A percentile compares a stretch with the other conserved stretches of the same genome.
Conservation (phyloP, 2,797 vertebrate genomes). For the Sebastes hubbsi region DNA sequence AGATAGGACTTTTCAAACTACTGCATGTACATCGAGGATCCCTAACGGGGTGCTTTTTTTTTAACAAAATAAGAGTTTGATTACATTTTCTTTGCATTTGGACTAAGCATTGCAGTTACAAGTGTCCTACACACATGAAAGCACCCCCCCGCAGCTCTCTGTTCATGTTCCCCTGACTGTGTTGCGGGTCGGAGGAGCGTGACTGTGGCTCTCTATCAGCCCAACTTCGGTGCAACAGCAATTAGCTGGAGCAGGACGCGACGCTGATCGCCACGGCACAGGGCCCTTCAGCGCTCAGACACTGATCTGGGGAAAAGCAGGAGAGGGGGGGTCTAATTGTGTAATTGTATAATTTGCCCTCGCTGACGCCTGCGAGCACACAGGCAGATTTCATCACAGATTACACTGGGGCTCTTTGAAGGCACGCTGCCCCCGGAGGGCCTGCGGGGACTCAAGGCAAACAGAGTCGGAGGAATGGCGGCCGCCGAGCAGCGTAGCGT, state of each 20-base stretch:
- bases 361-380: conserved; percentile 79
- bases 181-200: conserved; percentile 26
- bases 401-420: conserved; percentile 83
- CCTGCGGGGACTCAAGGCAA: conserved; percentile 61
- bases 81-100: conserved; percentile 1
- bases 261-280: not conserved
- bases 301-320: conserved; percentile 56
- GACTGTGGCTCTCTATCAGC: conserved; percentile 27
- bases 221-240: conserved; percentile 12
- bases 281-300: conserved; percentile 42
- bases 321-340: conserved; percentile 71
- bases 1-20: not conserved
- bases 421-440: conserved; percentile 65
- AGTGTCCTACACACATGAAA: not conserved
- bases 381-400: conserved; percentile 84
- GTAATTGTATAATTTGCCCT: conserved; percentile 84
- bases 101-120: not conserved
- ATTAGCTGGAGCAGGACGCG: conserved; percentile 44
- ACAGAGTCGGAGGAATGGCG: conserved; percentile 58
- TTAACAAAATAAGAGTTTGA: not conserved
- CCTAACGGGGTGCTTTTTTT: not conserved
- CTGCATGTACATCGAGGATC: not conserved
- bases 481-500: conserved; percentile 49
- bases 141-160: not conserved
- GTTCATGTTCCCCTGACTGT: conserved; percentile 4